phyloP scores from a whole-genome alignment of 1,140 invertebrate genomes.

The Leptestheria dahalacensis region DNA sequence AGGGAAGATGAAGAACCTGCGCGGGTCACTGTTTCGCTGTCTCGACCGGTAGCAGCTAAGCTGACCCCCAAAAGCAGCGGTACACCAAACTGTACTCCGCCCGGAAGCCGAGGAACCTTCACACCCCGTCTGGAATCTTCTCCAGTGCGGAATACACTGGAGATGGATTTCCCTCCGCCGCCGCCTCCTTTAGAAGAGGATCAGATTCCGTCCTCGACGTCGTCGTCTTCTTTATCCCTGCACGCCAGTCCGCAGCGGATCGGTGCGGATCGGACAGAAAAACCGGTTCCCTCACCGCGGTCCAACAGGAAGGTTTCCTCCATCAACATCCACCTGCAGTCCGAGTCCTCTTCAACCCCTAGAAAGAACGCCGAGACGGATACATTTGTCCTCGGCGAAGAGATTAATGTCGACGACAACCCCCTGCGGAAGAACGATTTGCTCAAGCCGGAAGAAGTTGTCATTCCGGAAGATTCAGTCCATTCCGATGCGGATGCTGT shows the following conservation, averaged over 20 bases:
- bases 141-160: slow-evolving; percentile 46
- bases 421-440: neutral
- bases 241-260: slow-evolving; percentile 14
- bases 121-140: slow-evolving; percentile 16
- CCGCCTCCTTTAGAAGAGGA: slow-evolving; percentile 32
- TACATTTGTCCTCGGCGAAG: slow-evolving; percentile 10
- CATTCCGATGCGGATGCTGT: neutral
- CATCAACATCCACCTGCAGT: slow-evolving; percentile 17
- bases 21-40: slow-evolving; percentile 2
- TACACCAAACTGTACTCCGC: slow-evolving; percentile 19
- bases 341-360: slow-evolving; percentile 23
- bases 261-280: neutral
- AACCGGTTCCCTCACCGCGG: slow-evolving; percentile 17
- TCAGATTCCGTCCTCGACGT: slow-evolving; percentile 4
- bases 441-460: neutral
- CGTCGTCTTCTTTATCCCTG: slow-evolving; percentile 14
- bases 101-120: neutral
- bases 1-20: slow-evolving; percentile 1
- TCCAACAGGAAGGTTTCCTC: slow-evolving; percentile 16
- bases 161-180: slow-evolving; percentile 70
- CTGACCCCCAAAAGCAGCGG: slow-evolving; percentile 32
- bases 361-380: slow-evolving; percentile 3
- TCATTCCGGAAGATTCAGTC: neutral
- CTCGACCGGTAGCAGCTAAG: slow-evolving; percentile 26
- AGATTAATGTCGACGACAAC: slow-evolving; percentile 4